Conservation (phyloP, 2,113 vertebrate genomes). For the Cricetomys ansorgei region DNA sequence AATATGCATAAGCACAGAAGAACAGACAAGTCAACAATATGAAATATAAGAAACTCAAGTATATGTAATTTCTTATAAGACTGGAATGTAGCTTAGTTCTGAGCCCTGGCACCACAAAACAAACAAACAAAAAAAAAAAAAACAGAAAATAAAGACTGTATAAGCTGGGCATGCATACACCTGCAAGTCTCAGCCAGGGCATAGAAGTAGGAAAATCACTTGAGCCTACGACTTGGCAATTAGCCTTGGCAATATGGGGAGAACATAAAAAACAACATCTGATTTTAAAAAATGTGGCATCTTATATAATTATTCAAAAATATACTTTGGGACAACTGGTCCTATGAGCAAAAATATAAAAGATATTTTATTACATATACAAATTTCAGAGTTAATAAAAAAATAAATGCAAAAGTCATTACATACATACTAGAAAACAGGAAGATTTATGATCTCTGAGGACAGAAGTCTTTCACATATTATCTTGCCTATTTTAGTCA, state of each 20-base stretch:
- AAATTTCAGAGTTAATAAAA: neutral
- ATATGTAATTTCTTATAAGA: neutral
- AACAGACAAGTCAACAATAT: neutral
- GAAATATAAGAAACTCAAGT: neutral
- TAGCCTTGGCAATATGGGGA: neutral
- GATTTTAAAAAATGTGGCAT: neutral
- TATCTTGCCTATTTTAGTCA: neutral
- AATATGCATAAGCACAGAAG: neutral
- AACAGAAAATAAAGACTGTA: too few relatives aligned
- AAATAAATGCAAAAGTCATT: neutral
- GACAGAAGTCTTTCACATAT: neutral
- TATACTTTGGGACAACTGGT: neutral
- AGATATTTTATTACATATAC: neutral
- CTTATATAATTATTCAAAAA: neutral
- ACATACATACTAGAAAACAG: neutral
- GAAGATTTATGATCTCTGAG: neutral
- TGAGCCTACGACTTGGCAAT: neutral
- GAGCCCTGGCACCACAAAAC: neutral
- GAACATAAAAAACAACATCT: neutral
- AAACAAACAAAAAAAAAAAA: neutral
- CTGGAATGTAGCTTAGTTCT: neutral
- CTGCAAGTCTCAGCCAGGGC: neutral
- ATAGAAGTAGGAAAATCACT: neutral
- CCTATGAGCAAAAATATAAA: neutral
- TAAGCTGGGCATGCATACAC: neutral